phyloP scores from a whole-genome alignment of 2,888 invertebrate species.

The Coleophora deauratella region DNA sequence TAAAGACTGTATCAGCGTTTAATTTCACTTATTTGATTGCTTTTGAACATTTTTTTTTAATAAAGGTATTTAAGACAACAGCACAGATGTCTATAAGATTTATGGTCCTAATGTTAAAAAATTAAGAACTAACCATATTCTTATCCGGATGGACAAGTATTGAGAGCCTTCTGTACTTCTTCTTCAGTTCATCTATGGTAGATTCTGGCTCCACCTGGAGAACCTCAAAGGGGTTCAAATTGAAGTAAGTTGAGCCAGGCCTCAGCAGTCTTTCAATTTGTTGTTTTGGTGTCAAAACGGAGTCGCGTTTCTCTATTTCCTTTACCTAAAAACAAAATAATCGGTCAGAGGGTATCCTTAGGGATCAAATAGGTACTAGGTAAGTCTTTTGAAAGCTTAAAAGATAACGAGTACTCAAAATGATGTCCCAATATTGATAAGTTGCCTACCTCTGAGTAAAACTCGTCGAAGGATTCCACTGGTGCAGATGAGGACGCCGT shows the following conservation, averaged over 20 bases:
- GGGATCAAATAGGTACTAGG: too few species aligned
- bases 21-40: too few species aligned
- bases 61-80: too few species aligned
- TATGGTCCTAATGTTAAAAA: neutral
- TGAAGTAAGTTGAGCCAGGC: conserved; percentile 98
- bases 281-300: conserved; percentile 95
- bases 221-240: conserved; percentile 97
- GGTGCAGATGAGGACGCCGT: conserved; percentile 48
- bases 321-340: conserved; percentile 84
- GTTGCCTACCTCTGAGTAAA: conserved; percentile 78
- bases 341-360: too few species aligned
- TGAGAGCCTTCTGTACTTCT: conserved; percentile 96
- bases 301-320: conserved; percentile 98
- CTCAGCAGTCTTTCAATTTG: conserved; percentile 96
- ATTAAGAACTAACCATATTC: conserved; percentile 80
- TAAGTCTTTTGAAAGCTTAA: too few species aligned
- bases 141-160: conserved; percentile 99
- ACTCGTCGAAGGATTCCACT: conserved; percentile 84
- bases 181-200: conserved; percentile 93
- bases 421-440: too few species aligned
- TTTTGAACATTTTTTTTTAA: too few species aligned
- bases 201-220: conserved; percentile 93
- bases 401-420: too few species aligned
- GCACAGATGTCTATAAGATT: too few species aligned
- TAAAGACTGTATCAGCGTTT: too few species aligned